Base-by-base conservation (phyloP, 2,888 invertebrate genomes). In the Aphodius granarius region DNA sequence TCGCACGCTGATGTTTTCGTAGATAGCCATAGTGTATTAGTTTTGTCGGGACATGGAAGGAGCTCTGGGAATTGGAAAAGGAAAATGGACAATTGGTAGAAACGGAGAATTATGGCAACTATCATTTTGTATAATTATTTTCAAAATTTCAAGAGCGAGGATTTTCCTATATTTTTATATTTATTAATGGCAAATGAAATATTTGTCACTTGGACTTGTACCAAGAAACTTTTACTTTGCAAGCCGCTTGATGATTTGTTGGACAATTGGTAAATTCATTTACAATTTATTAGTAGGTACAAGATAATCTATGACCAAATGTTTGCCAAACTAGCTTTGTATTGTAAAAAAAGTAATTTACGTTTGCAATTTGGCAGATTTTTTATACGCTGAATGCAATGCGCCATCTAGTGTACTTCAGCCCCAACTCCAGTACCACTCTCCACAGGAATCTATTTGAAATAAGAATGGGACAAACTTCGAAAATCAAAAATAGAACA, bases 1-100 rank as follows among this genome's bases (percentile, higher is more conserved):
- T 17, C 75, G 75, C 15, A 74, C 73, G 43, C 70, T 76, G 73
- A 76, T 76, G 65, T 73, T 76, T 68, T 75, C 76, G 73, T 64
- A 64, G 68, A 72, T 18, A 74, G 66, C 21, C 66, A 21, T 72
- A 74, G 62, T 66, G 66, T 65, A 63, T 66, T 63, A 17, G 64
- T 68, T 70, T 23, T 18, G 20, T 66, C 22, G 62, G 73, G 74
- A 75, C 70, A 18, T 63, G n/a, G 62, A 71, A 62, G 62, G 73
- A 66, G 75, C 74, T 72, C 77, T 77, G 77, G 20, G 73, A 77
- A 74, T 71, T n/a, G 65, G 65, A 63, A 65, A 74, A 65, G 74
- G 71, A 66, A 73, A 75, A 63, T 66, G 66, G 63, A 74, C 68
- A 18, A 65, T 19, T 65, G n/a, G 43, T 43, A 43, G 43, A n/a